These are phyloP conservation scores for Nilaparvata lugens DNA, from an alignment of 1,140 invertebrate genomes.

Conservation along the genomic window DNA sequence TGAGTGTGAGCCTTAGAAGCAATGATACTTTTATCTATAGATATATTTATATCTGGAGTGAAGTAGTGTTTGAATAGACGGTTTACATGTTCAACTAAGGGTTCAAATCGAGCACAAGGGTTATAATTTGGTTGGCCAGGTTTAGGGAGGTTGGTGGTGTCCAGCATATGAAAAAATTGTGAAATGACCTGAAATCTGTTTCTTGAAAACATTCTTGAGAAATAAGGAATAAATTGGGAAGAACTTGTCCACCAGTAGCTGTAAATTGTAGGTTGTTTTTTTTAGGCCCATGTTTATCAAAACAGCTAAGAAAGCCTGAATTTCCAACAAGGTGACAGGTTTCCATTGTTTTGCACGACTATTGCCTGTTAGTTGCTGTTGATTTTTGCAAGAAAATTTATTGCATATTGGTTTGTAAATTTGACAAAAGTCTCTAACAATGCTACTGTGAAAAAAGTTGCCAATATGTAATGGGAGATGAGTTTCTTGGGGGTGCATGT, in stretches of 20 bases:
- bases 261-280: not conserved
- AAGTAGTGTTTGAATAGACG: slow-evolving; percentile 8
- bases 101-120: slow-evolving; percentile 12
- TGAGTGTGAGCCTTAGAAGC: slow-evolving; percentile 13
- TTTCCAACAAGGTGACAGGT: not conserved
- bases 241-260: slow-evolving; percentile 2
- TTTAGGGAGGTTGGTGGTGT: slow-evolving; percentile 1
- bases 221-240: slow-evolving; percentile 5
- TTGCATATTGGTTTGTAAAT: slow-evolving; percentile 10
- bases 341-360: slow-evolving; percentile 2
- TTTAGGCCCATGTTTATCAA: slow-evolving; percentile 10
- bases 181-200: slow-evolving; percentile 13
- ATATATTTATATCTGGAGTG: slow-evolving; percentile 4
- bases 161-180: slow-evolving; percentile 15
- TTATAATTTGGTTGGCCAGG: slow-evolving; percentile 5
- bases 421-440: slow-evolving; percentile 3
- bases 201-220: slow-evolving; percentile 13
- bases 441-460: slow-evolving; percentile 4
- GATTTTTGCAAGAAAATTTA: slow-evolving; percentile 1
- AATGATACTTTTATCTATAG: slow-evolving; percentile 18
- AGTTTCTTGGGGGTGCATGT: slow-evolving; percentile 4
- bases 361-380: not conserved
- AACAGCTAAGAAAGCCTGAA: slow-evolving; percentile 3
- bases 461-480: not conserved
- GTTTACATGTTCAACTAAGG: slow-evolving; percentile 11